Base-by-base conservation (phyloP, 2,888 invertebrate species). In the Margaritifera margaritifera region DNA sequence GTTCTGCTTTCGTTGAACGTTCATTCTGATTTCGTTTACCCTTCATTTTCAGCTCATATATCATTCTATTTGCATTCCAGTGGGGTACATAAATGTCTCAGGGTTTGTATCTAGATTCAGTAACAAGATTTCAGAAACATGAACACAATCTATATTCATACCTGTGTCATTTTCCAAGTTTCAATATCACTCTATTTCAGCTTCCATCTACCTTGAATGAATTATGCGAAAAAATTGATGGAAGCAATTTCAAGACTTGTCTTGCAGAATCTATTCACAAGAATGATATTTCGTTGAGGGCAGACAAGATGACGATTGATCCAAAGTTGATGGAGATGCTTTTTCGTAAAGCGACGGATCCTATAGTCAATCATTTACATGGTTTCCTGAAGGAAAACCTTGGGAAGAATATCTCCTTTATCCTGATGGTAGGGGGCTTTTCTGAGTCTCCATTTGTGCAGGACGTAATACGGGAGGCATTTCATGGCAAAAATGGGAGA, bases 381-480 rank as follows among this genome's bases (percentile, higher is more conserved):
- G 24, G 50, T 51, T 52, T 68, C 22, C 68, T 72, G n/a, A 50
- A 68, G n/a, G 58, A 68, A 15, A 31, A 53, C 15, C 55, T 58
- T 8, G 42, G 63, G 22, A 42, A n/a, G 55, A 52, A 65, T 60
- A 62, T 72, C 22, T 53, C 62, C 20, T 54, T 59, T 25, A 68
- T 72, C 52, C 52, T 72, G 24, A 68, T 72, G 68, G 68, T 72
- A 15, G 71, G 71, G 50, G 71, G 71, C 0, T 72, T 72, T 63
- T 64, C 71, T 5, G 71, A 72, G 53, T 72, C 68, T 53, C 52
- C 62, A 54, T 54, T 72, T 53, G 58, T 72, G n/a, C 68, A 65
- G 62, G 59, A 64, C 20, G 62, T 62, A 19, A 57, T 72, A 15
- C 25, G 58, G 22, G 60, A 64, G 5, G 52, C 25, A 19, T 67